Percentiles rank a stretch among this genome's conserved stretches.
Conservation (phyloP, 2,888 invertebrate genomes). For the Exocentrus adspersus region DNA sequence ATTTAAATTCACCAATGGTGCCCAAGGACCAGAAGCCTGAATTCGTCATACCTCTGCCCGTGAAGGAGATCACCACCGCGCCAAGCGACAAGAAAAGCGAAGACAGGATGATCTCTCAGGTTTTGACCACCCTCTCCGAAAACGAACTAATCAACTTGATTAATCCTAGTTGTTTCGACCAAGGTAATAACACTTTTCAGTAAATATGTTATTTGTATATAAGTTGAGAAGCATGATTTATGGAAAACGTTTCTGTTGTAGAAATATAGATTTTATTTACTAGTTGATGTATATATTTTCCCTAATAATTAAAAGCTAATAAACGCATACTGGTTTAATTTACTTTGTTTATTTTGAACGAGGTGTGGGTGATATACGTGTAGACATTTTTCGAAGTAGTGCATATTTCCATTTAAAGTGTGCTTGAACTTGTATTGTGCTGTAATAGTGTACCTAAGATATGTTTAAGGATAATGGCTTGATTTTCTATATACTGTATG, state of each 20-base stretch:
- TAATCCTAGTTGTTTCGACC: constrained; percentile 89
- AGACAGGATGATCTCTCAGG: constrained; percentile 73
- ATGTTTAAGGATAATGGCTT: not conserved
- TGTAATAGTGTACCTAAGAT: not conserved
- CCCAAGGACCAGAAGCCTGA: constrained; percentile 44
- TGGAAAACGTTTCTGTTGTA: constrained; percentile 26
- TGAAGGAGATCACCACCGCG: constrained; percentile 52
- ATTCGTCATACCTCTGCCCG: constrained; percentile 50
- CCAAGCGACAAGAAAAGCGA: constrained; percentile 62
- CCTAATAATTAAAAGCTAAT: constrained; percentile 10
- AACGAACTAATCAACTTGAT: constrained; percentile 89
- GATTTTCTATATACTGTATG: not conserved
- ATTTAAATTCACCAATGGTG: constrained; percentile 29
- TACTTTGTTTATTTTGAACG: not conserved
- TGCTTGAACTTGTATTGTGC: constrained; percentile 2
- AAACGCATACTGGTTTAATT: not conserved
- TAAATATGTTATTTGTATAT: constrained; percentile 26
- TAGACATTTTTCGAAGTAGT: not conserved
- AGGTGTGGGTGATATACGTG: not conserved
- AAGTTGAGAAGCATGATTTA: constrained; percentile 31
- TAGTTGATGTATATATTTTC: constrained; percentile 11
- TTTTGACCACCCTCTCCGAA: constrained; percentile 86
- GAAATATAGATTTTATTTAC: constrained; percentile 16
- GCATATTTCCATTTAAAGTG: not conserved
- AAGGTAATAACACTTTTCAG: constrained; percentile 66